Evolutionary conservation across 2,113 vertebrate genomes (phyloP).

Genomic region (Ceyx melanurus): DNA sequence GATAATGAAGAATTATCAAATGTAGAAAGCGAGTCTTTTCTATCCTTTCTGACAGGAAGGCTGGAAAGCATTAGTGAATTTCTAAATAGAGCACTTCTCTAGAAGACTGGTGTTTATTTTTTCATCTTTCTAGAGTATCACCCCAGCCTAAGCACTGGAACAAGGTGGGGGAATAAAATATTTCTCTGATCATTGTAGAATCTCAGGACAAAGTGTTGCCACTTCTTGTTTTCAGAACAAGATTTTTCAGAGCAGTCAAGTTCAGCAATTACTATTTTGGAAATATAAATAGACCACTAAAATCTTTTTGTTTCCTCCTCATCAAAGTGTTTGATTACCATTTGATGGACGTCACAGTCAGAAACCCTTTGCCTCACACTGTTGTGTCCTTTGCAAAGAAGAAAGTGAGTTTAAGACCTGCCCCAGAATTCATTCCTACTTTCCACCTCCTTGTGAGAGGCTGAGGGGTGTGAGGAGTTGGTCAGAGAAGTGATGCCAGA

Average conservation of each 20-base stretch:
- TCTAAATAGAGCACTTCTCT: neutral
- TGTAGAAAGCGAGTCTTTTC: neutral
- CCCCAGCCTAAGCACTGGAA: neutral
- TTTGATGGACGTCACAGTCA: constrained; percentile 46
- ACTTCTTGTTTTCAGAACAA: constrained; percentile 33
- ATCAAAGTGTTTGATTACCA: constrained; percentile 45
- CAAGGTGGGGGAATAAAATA: neutral
- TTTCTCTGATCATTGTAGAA: constrained; percentile 23
- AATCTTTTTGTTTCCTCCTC: constrained; percentile 23
- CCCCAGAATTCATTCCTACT: constrained; percentile 16
- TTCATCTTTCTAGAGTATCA: neutral
- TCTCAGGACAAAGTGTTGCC: constrained; percentile 1
- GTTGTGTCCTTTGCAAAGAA: constrained; percentile 20
- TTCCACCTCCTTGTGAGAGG: constrained; percentile 25
- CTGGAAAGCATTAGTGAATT: neutral
- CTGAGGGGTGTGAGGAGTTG: neutral
- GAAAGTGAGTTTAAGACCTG: constrained; percentile 31
- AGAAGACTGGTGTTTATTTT: neutral
- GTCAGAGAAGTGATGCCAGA: neutral
- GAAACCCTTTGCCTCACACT: constrained; percentile 6
- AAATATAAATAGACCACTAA: neutral
- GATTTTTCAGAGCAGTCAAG: constrained; percentile 11
- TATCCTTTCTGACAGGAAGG: neutral
- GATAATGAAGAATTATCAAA: neutral
- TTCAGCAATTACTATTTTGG: constrained; percentile 56